A percentile compares a stretch with the other conserved stretches of the same genome.
Conservation (phyloP, 2,888 invertebrate species). For the Synergus laeviventris region DNA sequence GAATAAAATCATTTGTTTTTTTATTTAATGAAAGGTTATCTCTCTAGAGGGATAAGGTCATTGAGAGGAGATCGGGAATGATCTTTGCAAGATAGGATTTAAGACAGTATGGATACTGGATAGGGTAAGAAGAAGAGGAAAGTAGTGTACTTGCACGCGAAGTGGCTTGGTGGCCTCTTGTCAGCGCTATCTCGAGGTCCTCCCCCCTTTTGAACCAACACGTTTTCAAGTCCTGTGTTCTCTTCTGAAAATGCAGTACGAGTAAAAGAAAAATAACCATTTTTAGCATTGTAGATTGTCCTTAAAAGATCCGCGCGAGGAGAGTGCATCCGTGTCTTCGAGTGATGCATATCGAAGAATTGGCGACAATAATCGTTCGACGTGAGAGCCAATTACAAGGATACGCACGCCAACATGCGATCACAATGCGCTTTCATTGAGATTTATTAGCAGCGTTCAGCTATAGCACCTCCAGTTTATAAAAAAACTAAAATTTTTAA, state of each 20-base stretch:
- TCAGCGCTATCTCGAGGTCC: slow-evolving; percentile 65
- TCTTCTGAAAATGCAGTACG: background rate
- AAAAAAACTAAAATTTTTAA: no score
- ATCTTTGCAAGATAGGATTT: slow-evolving; percentile 38
- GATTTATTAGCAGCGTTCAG: slow-evolving; percentile 71
- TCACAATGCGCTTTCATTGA: slow-evolving; percentile 56
- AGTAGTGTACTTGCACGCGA: slow-evolving; percentile 66
- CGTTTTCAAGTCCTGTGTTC: slow-evolving; percentile 56
- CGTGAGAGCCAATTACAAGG: slow-evolving; percentile 68
- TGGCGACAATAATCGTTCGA: slow-evolving; percentile 69
- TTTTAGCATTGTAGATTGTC: slow-evolving; percentile 43
- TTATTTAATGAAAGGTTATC: slow-evolving; percentile 1
- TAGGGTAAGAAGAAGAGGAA: slow-evolving; percentile 47
- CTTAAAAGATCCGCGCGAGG: background rate
- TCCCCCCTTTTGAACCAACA: slow-evolving; percentile 55
- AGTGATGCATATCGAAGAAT: slow-evolving; percentile 69
- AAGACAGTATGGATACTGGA: slow-evolving; percentile 42
- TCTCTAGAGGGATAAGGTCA: background rate
- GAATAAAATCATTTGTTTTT: background rate
- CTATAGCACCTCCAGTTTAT: no score
- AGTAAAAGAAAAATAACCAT: background rate
- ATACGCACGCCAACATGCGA: slow-evolving; percentile 57
- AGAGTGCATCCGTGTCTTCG: slow-evolving; percentile 53
- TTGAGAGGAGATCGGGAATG: slow-evolving; percentile 17
- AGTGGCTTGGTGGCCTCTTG: slow-evolving; percentile 65